Percentiles rank a stretch among this genome's conserved stretches.
Conservation (phyloP, 1,140 invertebrate genomes). For the Ips typographus region DNA sequence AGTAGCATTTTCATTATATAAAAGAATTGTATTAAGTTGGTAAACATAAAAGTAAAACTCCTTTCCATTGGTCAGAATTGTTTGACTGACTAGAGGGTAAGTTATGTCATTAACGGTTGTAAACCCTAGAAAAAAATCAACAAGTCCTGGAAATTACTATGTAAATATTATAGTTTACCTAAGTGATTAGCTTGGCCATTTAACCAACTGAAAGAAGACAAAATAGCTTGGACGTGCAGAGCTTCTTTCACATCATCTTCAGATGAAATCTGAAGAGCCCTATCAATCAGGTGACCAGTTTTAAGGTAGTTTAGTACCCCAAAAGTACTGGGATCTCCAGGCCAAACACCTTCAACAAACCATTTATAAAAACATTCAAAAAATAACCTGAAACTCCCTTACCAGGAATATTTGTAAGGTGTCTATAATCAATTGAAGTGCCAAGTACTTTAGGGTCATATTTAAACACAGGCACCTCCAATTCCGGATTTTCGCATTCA, state of each 20-base stretch:
- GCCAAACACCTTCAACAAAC: slow-evolving; percentile 68
- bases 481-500: slow-evolving; percentile 59
- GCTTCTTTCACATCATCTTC: slow-evolving; percentile 62
- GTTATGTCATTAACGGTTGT: slow-evolving; percentile 82
- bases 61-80: slow-evolving; percentile 81
- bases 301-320: slow-evolving; percentile 73
- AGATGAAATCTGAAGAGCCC: slow-evolving; percentile 49
- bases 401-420: slow-evolving; percentile 75
- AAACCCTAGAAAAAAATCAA: slow-evolving; percentile 63
- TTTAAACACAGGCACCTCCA: slow-evolving; percentile 58
- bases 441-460: slow-evolving; percentile 62
- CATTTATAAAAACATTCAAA: not conserved
- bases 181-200: slow-evolving; percentile 78
- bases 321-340: slow-evolving; percentile 73
- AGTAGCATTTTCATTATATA: slow-evolving; percentile 62
- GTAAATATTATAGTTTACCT: slow-evolving; percentile 13
- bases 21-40: slow-evolving; percentile 81
- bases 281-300: slow-evolving; percentile 56
- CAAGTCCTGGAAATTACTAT: not conserved
- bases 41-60: slow-evolving; percentile 82
- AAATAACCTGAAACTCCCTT: slow-evolving; percentile 26
- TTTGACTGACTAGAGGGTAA: slow-evolving; percentile 85
- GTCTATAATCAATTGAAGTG: slow-evolving; percentile 56
- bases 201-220: slow-evolving; percentile 77
- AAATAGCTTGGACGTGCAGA: slow-evolving; percentile 70